Base-by-base conservation (phyloP, 2,888 invertebrate species). In the Metallyticus violacea region DNA sequence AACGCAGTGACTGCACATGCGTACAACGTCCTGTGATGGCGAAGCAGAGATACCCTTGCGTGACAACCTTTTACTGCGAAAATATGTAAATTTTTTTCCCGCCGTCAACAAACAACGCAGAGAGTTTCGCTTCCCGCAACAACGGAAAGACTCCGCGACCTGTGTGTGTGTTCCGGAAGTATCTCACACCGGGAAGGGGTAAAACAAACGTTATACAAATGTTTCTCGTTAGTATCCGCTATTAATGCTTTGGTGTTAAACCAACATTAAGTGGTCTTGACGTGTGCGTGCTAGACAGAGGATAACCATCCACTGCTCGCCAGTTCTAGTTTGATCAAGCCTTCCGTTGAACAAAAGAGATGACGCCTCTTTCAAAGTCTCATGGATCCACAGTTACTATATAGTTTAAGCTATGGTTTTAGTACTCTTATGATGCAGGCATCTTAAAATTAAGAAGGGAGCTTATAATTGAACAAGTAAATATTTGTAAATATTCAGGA, bases 11-110 rank as follows among this genome's bases (percentile, higher is more conserved):
- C 40, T n/a, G n/a, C 40, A 15, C 40, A 62, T 15, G 15, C 40
- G 40, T 62, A 22, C 40, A 62, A 62, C 40, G 22, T 62, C 22
- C 40, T 62, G 15, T 62, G 40, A 22, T 62, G 40, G 40, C 15
- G 40, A 62, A 62, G 40, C 40, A 15, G 40, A 22, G 15, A 62
- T 62, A 62, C 40, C 22, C 83, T 28, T 22, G n/a, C 77, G 28
- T 62, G 77, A 77, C 83, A 77, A 27, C 28, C 7, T 82, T 83
- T 83, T 83, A 83, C 29, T 77, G 77, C 77, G 22, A 77, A 77
- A 83, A 83, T 83, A 83, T 83, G 83, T 83, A 83, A 83, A 83
- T 77, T 77, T 62, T 62, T 40, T 62, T 62, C 15, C 40, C 40
- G 22, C 40, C 40, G 40, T 62, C 40, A 15, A 62, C 40, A 62